Base-by-base conservation (phyloP, 2,888 invertebrate genomes). In the Epistrophella euchroma region DNA sequence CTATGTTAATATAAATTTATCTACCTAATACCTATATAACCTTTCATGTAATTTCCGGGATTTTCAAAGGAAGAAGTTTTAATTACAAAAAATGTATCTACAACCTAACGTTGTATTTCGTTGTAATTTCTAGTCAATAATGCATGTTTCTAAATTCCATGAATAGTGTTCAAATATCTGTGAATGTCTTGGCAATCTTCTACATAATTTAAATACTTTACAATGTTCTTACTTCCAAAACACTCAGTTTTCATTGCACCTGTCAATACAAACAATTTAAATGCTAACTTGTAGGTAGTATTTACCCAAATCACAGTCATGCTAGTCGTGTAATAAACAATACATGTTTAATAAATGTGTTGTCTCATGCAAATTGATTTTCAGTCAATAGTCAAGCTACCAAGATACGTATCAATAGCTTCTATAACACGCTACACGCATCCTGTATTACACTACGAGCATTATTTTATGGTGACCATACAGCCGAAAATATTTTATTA, bases 301-400 rank as follows among this genome's bases (percentile, higher is more conserved):
- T 58, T 7, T 45, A 62, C 70, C 2, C 62, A 37, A 19, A 35
- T 58, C 56, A 35, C 45, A 32, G 45, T 28, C n/a, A 9, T 45
- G 10, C 17, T n/a, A n/a, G n/a, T 10, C 45, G 43, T 4, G 15
- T 13, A 37, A 17, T 56, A 6, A 6, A 35, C n/a, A 35, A 35
- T 37, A 5, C 2, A 55, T 7, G n/a, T n/a, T n/a, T n/a, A 52
- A 35, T 45, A n/a, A 2, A 45, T 58, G 35, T 15, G 32, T 45
- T 72, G 40, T 22, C 37, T 68, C 37, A 81, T 64, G 70, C 25
- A 72, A 80, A 80, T 84, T 80, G 80, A 72, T 72, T 72, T 58
- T 66, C 22, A 75, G 71, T 79, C 66, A 80, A 71, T 79, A 79
- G 64, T 80, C 74, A 71, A 60, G 35, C 64, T 73, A 55, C 78